Evolutionary conservation across 2,113 vertebrate genomes (phyloP).

Genomic region (Lathamus discolor): DNA sequence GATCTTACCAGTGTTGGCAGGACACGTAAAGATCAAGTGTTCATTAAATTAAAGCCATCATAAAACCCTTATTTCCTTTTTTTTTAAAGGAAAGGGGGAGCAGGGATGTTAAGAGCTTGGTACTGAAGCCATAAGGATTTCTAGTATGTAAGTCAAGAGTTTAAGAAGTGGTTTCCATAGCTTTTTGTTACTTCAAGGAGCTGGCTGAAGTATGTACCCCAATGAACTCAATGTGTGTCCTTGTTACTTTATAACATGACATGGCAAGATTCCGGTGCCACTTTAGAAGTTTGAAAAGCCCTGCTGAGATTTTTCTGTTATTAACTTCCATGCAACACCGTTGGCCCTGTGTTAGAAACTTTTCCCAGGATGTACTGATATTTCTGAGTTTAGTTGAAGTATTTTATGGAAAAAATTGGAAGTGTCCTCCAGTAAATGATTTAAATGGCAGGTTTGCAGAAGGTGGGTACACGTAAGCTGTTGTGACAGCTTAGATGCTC

Average conservation of each 20-base stretch:
- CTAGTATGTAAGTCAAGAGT: not conserved
- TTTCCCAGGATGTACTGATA: not conserved
- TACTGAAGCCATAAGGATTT: not conserved
- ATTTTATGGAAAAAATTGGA: not conserved
- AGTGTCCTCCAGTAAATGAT: not conserved
- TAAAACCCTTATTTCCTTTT: not conserved
- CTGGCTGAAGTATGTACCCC: not conserved
- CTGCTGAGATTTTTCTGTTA: not conserved
- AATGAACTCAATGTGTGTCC: fast-evolving
- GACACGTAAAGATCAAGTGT: not conserved
- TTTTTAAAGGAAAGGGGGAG: not conserved
- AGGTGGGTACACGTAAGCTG: not conserved
- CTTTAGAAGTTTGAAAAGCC: not conserved
- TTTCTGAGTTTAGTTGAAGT: not conserved
- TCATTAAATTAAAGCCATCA: not conserved
- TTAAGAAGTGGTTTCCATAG: not conserved
- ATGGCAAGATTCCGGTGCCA: not conserved
- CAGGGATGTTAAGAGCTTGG: fast-evolving
- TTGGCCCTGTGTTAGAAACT: not conserved
- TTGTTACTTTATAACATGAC: not conserved
- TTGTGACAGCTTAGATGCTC: conserved; percentile 24
- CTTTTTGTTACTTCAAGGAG: not conserved
- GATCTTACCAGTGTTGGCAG: not conserved
- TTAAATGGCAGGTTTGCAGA: conserved; percentile 6
- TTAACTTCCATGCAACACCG: fast-evolving